Conservation (phyloP, 2,888 invertebrate species). For the Ennomos fuscantarius region DNA sequence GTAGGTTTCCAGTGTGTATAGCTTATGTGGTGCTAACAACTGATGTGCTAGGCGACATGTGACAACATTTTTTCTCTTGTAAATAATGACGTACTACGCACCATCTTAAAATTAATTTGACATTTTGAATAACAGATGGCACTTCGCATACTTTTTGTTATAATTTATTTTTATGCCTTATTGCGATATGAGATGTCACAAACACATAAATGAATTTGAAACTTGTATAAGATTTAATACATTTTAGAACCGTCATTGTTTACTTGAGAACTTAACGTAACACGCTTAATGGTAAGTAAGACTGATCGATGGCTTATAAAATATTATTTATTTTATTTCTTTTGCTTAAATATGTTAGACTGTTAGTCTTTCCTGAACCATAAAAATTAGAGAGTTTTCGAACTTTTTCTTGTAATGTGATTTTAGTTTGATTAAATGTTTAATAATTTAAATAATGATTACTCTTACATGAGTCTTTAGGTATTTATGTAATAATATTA, state of each 20-base stretch:
- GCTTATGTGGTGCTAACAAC: slow-evolving; percentile 35
- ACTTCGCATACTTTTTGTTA: background rate
- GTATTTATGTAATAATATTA: slow-evolving; percentile 59
- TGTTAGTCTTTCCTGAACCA: background rate
- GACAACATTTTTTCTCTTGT: slow-evolving; percentile 28
- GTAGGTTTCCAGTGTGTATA: slow-evolving; percentile 27
- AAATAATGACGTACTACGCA: slow-evolving; percentile 30
- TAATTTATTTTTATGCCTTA: background rate
- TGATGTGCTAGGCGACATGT: slow-evolving; percentile 29
- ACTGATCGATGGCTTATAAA: slow-evolving; percentile 57
- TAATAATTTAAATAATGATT: slow-evolving; percentile 80
- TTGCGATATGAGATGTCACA: background rate
- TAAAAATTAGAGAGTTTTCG: too few relatives aligned
- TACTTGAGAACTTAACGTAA: slow-evolving; percentile 41
- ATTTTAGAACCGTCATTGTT: slow-evolving; percentile 40
- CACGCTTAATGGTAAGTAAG: slow-evolving; percentile 69
- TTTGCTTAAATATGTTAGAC: background rate
- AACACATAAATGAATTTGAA: background rate
- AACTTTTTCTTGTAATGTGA: too few relatives aligned
- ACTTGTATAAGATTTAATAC: background rate
- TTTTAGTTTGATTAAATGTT: slow-evolving; percentile 41
- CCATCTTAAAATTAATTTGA: background rate
- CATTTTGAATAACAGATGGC: slow-evolving; percentile 15
- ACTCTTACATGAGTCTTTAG: slow-evolving; percentile 42
- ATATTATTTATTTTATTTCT: background rate